These are phyloP conservation scores for Bucorvus abyssinicus DNA, from an alignment of 2,797 vertebrate species.

Conservation along the genomic window DNA sequence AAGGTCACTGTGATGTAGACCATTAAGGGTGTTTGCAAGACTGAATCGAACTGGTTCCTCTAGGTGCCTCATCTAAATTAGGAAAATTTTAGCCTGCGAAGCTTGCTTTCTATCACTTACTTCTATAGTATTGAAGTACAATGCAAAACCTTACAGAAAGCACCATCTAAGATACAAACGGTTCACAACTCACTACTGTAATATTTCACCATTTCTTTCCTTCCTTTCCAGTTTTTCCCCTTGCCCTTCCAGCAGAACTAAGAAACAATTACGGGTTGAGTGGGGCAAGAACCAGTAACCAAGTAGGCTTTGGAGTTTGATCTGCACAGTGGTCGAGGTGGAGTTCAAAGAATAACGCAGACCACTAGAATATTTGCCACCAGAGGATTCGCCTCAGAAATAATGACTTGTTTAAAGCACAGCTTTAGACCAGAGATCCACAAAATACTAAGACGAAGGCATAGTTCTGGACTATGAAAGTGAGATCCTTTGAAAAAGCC, in stretches of 20 bases:
- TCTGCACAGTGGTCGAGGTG: slow-evolving; percentile 35
- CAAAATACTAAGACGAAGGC: background rate
- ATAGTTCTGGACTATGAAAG: background rate
- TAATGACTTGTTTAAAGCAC: background rate
- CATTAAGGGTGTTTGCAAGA: background rate
- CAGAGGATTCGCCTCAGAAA: background rate
- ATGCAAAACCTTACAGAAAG: background rate
- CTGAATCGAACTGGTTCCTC: background rate
- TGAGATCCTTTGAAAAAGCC: background rate
- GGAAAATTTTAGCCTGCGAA: background rate
- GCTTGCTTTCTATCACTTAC: background rate
- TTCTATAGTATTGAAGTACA: background rate
- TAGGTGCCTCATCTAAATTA: background rate
- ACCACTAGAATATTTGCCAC: background rate
- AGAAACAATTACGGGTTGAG: background rate
- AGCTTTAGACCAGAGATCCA: background rate
- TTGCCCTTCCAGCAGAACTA: background rate
- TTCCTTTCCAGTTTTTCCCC: background rate
- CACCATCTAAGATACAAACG: background rate
- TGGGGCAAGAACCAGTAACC: background rate
- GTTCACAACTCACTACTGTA: background rate
- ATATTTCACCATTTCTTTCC: background rate
- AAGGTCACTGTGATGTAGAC: background rate
- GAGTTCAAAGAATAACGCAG: slow-evolving; percentile 42
- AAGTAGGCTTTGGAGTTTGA: slow-evolving; percentile 37